These are phyloP conservation scores for Atethmia centrago DNA, from an alignment of 2,888 invertebrate species.

Conservation along the genomic window DNA sequence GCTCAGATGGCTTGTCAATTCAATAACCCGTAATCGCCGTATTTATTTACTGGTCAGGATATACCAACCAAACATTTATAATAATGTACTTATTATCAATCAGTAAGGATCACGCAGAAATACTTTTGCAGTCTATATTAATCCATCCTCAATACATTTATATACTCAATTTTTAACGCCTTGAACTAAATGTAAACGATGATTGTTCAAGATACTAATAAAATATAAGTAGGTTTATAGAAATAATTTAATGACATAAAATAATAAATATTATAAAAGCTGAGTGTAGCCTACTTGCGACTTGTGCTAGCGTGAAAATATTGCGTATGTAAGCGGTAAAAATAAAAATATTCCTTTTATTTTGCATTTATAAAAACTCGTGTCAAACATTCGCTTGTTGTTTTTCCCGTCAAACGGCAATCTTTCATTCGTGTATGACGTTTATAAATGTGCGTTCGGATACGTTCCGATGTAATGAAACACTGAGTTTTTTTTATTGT, in stretches of 20 bases:
- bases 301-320: neutral
- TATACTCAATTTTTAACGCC: neutral
- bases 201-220: neutral
- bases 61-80: neutral
- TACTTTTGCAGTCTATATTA: neutral
- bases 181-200: neutral
- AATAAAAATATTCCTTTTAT: slow-evolving; percentile 25
- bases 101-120: neutral
- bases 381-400: slow-evolving; percentile 35
- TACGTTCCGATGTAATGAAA: slow-evolving; percentile 52
- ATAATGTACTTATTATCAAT: neutral
- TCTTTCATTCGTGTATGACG: slow-evolving; percentile 68
- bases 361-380: slow-evolving; percentile 33
- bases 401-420: slow-evolving; percentile 55
- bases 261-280: neutral
- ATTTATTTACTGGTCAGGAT: neutral
- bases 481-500: slow-evolving; percentile 28
- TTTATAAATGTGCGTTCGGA: slow-evolving; percentile 63
- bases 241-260: neutral
- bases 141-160: neutral
- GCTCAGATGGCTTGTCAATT: too few relatives aligned
- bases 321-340: neutral
- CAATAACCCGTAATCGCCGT: neutral
- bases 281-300: neutral
- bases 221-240: neutral